These are phyloP conservation scores for Heteropelma amictum DNA, from an alignment of 2,888 invertebrate genomes.

Conservation along the genomic window DNA sequence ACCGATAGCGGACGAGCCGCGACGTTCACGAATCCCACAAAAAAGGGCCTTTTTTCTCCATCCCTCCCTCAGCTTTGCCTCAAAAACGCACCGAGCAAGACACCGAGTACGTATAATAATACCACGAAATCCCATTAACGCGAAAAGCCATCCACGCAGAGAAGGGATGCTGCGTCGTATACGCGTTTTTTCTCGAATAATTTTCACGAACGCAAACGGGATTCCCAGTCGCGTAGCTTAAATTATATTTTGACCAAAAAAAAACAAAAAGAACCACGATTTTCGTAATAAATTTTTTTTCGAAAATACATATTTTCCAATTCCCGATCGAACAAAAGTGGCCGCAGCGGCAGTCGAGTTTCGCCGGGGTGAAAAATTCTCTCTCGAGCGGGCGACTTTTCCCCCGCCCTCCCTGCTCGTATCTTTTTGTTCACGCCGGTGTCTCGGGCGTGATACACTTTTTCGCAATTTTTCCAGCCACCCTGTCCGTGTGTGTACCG, in stretches of 20 bases:
- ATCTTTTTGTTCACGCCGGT: background rate
- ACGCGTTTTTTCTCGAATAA: too few relatives aligned
- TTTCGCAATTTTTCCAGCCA: conserved; percentile 17
- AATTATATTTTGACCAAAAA: too few relatives aligned
- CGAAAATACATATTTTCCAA: background rate
- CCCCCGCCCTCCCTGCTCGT: background rate
- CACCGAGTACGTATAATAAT: conserved; percentile 58
- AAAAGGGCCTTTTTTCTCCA: conserved; percentile 6
- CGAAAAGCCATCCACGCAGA: conserved; percentile 7
- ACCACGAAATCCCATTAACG: conserved; percentile 61
- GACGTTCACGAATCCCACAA: conserved; percentile 5
- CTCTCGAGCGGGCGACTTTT: conserved; percentile 15
- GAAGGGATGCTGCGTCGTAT: too few relatives aligned
- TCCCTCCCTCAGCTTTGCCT: conserved; percentile 19
- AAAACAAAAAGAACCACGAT: background rate
- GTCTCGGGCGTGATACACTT: background rate
- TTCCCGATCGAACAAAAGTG: conserved; percentile 25
- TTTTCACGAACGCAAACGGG: too few relatives aligned
- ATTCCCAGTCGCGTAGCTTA: too few relatives aligned
- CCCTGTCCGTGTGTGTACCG: background rate
- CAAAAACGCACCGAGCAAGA: conserved; percentile 13
- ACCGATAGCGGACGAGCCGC: conserved; percentile 6
- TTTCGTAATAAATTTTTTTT: background rate
- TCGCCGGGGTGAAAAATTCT: too few relatives aligned
- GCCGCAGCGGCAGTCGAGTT: conserved; percentile 7